A percentile compares a stretch with the other conserved stretches of the same genome.
Conservation (phyloP, 2,888 invertebrate species). For the Drosophila mettleri region DNA sequence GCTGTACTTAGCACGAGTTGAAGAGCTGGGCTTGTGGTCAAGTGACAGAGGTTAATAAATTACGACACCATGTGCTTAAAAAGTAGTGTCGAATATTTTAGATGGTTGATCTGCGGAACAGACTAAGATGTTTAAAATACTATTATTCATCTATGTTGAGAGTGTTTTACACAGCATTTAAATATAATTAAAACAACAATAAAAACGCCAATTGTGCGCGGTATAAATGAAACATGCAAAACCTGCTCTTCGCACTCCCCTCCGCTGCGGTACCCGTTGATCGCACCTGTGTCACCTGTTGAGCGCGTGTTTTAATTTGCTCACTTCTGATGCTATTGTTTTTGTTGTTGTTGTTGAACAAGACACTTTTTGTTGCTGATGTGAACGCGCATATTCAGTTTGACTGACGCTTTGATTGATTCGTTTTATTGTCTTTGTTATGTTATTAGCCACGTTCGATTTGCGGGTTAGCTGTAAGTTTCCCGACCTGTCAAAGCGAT, state of each 20-base stretch:
- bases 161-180: constrained; percentile 9
- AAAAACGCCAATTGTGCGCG: neutral
- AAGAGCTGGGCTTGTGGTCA: neutral
- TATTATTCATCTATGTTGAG: neutral
- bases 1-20: neutral
- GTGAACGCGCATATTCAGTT: constrained; percentile 7
- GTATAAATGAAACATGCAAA: neutral
- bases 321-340: constrained; percentile 15
- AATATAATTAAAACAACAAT: constrained; percentile 16
- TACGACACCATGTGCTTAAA: neutral
- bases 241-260: neutral
- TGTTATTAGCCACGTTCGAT: constrained; percentile 17
- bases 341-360: constrained; percentile 31
- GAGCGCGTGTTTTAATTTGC: constrained; percentile 56
- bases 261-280: neutral
- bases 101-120: neutral
- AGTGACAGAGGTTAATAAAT: neutral
- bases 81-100: neutral
- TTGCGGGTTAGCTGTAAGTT: constrained; percentile 12
- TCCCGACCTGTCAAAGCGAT: constrained; percentile 25
- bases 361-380: constrained; percentile 21
- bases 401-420: constrained; percentile 46
- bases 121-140: neutral
- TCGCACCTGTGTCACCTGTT: constrained; percentile 42
- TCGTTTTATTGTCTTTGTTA: constrained; percentile 1